Evolutionary conservation across 2,888 invertebrate species (phyloP).

Genomic region (Drosophila emarginata): DNA sequence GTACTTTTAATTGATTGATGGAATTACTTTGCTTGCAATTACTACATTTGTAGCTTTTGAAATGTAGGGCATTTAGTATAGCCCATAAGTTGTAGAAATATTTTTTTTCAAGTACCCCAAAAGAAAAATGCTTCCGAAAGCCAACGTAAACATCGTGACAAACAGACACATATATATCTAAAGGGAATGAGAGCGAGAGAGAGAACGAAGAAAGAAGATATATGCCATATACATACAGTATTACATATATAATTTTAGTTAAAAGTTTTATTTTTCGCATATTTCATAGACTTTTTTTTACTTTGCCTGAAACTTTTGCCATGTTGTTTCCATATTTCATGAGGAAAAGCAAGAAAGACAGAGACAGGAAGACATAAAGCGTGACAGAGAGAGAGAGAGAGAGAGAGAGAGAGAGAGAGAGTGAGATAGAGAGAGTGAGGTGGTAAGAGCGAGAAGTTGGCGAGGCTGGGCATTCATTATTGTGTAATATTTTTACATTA

Average conservation of each 20-base stretch:
- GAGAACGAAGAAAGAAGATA: constrained; percentile 21
- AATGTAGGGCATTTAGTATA: constrained; percentile 46
- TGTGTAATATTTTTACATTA: constrained; percentile 79
- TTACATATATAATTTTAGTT: constrained; percentile 78
- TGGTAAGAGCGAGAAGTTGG: constrained; percentile 7
- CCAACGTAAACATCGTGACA: constrained; percentile 71
- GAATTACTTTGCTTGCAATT: not conserved
- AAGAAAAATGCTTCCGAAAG: constrained; percentile 65
- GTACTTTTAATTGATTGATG: too few relatives aligned
- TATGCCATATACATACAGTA: constrained; percentile 38
- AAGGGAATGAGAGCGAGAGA: constrained; percentile 11
- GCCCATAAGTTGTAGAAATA: constrained; percentile 48
- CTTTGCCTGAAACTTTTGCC: constrained; percentile 62
- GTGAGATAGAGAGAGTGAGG: not conserved
- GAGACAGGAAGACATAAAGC: not conserved
- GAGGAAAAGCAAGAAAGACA: constrained; percentile 26
- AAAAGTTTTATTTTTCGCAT: constrained; percentile 77
- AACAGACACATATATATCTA: constrained; percentile 43
- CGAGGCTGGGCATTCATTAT: constrained; percentile 71
- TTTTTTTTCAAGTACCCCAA: constrained; percentile 34
- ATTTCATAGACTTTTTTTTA: constrained; percentile 66
- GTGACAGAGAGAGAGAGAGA: constrained; percentile 20
- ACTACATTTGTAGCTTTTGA: not conserved
- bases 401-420: not conserved
- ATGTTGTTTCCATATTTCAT: constrained; percentile 71